These are phyloP conservation scores for Phrynocephalus versicolor DNA, from an alignment of 2,113 vertebrate genomes.

Conservation along the genomic window DNA sequence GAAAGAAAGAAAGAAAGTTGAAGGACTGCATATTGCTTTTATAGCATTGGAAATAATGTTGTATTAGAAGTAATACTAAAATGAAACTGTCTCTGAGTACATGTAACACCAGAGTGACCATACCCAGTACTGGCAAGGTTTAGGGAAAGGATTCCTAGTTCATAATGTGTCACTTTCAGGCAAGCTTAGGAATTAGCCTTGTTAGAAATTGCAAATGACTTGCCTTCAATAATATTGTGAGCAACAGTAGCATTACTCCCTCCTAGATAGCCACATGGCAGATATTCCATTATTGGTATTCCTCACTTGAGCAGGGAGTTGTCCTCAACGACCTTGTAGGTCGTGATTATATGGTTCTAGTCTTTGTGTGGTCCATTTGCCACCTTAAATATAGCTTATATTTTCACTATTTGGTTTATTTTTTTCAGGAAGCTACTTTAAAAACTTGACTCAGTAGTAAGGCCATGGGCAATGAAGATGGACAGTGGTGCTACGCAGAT, in stretches of 20 bases:
- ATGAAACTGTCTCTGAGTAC: neutral
- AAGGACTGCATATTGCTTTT: neutral
- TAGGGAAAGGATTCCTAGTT: neutral
- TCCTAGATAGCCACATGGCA: no score
- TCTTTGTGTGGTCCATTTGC: neutral
- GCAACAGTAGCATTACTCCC: neutral
- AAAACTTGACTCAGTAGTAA: conserved; percentile 55
- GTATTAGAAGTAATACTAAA: neutral
- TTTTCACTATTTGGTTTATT: conserved; percentile 55
- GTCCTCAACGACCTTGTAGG: no score
- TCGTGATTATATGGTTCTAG: no score
- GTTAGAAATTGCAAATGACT: neutral
- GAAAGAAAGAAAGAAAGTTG: no score
- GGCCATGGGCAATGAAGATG: conserved; percentile 54
- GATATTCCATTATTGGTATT: no score
- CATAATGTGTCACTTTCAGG: neutral
- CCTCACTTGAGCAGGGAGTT: no score
- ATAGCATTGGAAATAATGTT: neutral
- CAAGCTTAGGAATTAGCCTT: neutral
- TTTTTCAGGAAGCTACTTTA: conserved; percentile 75
- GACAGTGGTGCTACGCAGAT: conserved; percentile 42
- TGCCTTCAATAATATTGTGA: neutral
- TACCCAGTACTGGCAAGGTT: neutral
- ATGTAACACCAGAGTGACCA: neutral
- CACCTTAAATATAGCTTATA: conserved; percentile 20